Conservation (phyloP, 2,797 vertebrate genomes). For the Rhinophrynus dorsalis region DNA sequence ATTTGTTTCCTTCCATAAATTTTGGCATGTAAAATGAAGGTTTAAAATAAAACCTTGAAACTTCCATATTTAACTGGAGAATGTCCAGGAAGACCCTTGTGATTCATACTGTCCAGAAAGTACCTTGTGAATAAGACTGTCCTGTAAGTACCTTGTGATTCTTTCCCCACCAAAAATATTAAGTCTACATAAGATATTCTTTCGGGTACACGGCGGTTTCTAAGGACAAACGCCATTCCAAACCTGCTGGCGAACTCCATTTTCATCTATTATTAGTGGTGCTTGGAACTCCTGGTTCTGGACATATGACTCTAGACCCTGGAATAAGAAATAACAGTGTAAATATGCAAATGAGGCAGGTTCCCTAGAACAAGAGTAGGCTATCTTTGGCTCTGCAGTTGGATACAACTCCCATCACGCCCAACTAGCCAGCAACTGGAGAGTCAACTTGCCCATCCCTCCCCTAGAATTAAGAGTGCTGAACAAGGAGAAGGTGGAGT, state of each 20-base stretch:
- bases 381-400: too few species aligned
- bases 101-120: not conserved
- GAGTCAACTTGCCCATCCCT: too few species aligned
- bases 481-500: too few species aligned
- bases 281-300: slow-evolving; percentile 79
- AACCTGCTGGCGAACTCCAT: slow-evolving; percentile 80
- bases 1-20: not conserved
- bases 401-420: too few species aligned
- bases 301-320: slow-evolving; percentile 87
- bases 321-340: not conserved
- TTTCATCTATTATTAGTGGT: slow-evolving; percentile 79
- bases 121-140: not conserved
- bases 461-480: too few species aligned
- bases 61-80: not conserved
- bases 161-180: not conserved
- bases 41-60: not conserved
- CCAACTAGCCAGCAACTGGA: too few species aligned
- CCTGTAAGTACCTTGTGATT: not conserved
- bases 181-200: not conserved
- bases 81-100: not conserved
- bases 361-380: too few species aligned
- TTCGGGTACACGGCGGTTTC: not conserved
- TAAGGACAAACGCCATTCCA: slow-evolving; percentile 73
- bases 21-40: slow-evolving; percentile 15
- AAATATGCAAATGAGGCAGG: too few species aligned